Percentiles rank a stretch among this genome's conserved stretches.
These are phyloP conservation scores for Rugalucina vietnamica DNA, from an alignment of 2,888 invertebrate species.

Conservation along the genomic window DNA sequence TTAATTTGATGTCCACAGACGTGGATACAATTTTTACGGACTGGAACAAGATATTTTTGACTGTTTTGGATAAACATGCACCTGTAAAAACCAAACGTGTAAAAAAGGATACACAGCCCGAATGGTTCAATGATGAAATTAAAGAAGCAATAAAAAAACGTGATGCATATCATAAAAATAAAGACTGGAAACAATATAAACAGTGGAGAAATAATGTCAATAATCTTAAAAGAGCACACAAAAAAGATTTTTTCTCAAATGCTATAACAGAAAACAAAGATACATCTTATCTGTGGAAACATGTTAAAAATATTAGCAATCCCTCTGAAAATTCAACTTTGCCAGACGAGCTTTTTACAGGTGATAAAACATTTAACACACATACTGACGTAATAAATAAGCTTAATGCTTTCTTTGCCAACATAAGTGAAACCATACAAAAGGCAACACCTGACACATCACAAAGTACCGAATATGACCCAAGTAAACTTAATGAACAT, in stretches of 20 bases:
- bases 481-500: background rate
- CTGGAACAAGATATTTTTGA: background rate
- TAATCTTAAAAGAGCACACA: background rate
- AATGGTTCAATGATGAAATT: background rate
- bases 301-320: background rate
- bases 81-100: background rate
- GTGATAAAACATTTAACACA: background rate
- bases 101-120: background rate
- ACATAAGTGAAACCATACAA: background rate
- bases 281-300: background rate
- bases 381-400: background rate
- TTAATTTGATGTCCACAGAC: background rate
- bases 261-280: background rate
- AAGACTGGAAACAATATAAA: background rate
- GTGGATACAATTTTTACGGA: background rate
- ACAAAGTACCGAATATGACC: background rate
- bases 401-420: background rate
- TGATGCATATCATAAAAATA: background rate
- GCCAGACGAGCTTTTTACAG: background rate
- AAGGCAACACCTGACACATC: background rate
- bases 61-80: background rate
- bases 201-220: background rate
- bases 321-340: background rate
- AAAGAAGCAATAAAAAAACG: background rate
- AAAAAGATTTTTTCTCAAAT: background rate